These are phyloP conservation scores for Bryconaethiops microstoma DNA, from an alignment of 2,797 vertebrate species.

Conservation along the genomic window DNA sequence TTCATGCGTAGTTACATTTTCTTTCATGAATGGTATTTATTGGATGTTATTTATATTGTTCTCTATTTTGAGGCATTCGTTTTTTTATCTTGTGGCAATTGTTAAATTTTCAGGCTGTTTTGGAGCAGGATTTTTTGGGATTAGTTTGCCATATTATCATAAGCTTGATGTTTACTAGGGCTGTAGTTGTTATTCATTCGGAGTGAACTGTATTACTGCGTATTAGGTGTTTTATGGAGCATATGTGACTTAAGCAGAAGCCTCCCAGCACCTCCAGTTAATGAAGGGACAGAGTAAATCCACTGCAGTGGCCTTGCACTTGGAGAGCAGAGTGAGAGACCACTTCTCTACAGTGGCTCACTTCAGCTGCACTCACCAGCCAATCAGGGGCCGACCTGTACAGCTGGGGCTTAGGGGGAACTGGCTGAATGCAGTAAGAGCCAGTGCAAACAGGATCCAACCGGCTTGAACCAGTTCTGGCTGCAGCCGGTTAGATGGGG, in stretches of 20 bases:
- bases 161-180: neutral
- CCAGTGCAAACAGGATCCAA: slow-evolving; percentile 72
- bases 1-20: too few relatives aligned
- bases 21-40: neutral
- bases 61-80: neutral
- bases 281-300: slow-evolving; percentile 40
- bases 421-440: slow-evolving; percentile 75
- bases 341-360: slow-evolving; percentile 42
- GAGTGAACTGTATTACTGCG: neutral
- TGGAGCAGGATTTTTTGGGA: slow-evolving; percentile 20
- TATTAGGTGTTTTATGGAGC: slow-evolving; percentile 23
- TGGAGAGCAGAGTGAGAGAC: slow-evolving; percentile 15
- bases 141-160: neutral
- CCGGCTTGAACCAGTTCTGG: slow-evolving; percentile 70
- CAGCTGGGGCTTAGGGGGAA: slow-evolving; percentile 75
- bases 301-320: slow-evolving; percentile 47
- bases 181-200: slow-evolving; percentile 5
- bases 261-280: slow-evolving; percentile 33
- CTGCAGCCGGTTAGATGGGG: slow-evolving; percentile 64
- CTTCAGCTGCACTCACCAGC: slow-evolving; percentile 69
- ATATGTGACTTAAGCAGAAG: slow-evolving; percentile 29
- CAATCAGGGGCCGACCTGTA: slow-evolving; percentile 63
- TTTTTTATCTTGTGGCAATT: neutral
- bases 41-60: neutral
- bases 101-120: neutral